These are phyloP conservation scores for Cinclus cinclus DNA, from an alignment of 2,113 vertebrate genomes.

Conservation along the genomic window DNA sequence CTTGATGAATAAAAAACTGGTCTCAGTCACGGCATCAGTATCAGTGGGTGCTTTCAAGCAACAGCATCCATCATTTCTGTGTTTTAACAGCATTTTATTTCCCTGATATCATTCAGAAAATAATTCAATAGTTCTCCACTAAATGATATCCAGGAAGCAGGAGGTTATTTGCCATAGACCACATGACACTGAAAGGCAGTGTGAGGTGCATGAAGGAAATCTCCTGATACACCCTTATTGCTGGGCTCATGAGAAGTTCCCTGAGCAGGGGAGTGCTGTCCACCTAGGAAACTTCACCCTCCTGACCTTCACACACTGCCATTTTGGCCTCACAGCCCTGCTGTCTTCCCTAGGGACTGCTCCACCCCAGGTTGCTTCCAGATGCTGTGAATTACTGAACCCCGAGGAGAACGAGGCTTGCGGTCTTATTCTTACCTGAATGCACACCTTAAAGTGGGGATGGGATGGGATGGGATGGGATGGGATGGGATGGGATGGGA, in stretches of 20 bases:
- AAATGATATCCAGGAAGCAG: background rate
- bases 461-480: too few species aligned
- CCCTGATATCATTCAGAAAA: background rate
- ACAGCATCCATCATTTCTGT: background rate
- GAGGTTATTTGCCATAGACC: background rate
- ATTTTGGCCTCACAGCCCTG: background rate
- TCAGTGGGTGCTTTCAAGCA: conserved; percentile 13
- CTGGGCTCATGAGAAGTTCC: background rate
- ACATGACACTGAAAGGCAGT: background rate
- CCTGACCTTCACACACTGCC: background rate
- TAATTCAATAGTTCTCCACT: background rate
- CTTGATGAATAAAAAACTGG: background rate
- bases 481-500: too few species aligned
- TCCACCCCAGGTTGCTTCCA: background rate
- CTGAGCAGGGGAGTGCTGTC: background rate
- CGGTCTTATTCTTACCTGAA: background rate
- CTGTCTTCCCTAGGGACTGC: background rate
- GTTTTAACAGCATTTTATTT: conserved; percentile 6
- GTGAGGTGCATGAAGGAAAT: background rate
- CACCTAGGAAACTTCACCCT: background rate
- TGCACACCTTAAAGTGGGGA: background rate
- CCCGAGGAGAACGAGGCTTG: background rate
- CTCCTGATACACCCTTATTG: background rate
- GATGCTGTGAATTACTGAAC: background rate
- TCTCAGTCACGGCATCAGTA: background rate